A percentile compares a stretch with the other conserved stretches of the same genome.
phyloP scores from a whole-genome alignment of 2,797 vertebrate species.

The Enteromius thamalakanensis region DNA sequence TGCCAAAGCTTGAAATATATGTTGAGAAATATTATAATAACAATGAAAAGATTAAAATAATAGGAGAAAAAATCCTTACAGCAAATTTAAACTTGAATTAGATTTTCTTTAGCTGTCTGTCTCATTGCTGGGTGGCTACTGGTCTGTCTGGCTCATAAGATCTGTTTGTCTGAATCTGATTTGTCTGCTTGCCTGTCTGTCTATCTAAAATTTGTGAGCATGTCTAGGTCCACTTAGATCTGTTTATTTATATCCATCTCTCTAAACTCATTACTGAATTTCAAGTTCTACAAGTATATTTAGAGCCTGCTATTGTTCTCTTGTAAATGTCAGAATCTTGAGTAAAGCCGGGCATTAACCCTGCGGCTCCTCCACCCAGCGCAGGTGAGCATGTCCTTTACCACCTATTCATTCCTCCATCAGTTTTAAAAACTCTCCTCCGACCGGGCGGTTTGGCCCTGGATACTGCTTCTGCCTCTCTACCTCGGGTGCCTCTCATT shows the following conservation, averaged over 20 bases:
- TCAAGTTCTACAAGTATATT: neutral
- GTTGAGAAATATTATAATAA: too few relatives aligned
- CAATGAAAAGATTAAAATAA: too few relatives aligned
- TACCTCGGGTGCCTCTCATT: constrained; percentile 31
- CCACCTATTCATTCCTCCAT: constrained; percentile 76
- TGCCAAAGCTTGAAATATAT: too few relatives aligned
- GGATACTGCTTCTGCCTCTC: constrained; percentile 10
- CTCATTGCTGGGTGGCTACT: neutral
- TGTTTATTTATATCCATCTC: neutral
- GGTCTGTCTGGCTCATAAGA: neutral
- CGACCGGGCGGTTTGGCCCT: constrained; percentile 54
- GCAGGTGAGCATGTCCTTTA: constrained; percentile 67
- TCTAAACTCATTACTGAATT: neutral
- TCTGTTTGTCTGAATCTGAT: neutral
- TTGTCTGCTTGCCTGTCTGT: neutral
- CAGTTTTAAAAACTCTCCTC: constrained; percentile 68
- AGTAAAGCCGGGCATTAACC: constrained; percentile 29
- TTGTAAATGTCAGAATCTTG: constrained; percentile 1
- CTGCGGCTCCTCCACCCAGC: constrained; percentile 40
- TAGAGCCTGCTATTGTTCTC: neutral
- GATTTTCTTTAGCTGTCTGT: neutral
- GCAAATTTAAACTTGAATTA: too few relatives aligned
- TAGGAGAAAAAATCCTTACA: too few relatives aligned
- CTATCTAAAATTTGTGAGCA: neutral
- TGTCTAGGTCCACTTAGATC: neutral